These are phyloP conservation scores for Chrysemys picta DNA, from an alignment of 2,113 vertebrate genomes.

Conservation along the genomic window DNA sequence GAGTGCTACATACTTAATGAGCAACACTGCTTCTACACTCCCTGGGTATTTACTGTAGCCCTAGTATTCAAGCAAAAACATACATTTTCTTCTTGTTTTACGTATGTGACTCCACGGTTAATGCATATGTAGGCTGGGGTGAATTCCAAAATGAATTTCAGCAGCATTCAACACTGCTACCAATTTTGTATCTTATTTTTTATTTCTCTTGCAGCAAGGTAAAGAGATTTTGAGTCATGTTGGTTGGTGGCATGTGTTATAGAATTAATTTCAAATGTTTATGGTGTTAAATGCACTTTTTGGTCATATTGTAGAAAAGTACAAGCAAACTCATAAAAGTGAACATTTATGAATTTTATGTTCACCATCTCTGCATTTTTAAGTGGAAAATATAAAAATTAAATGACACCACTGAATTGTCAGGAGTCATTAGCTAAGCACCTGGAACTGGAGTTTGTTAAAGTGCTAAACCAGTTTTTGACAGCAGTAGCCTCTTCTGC, in stretches of 20 bases:
- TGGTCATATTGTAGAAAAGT: neutral
- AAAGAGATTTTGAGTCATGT: neutral
- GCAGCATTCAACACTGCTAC: neutral
- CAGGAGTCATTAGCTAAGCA: neutral
- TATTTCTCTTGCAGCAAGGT: neutral
- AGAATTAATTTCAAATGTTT: neutral
- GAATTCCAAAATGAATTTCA: neutral
- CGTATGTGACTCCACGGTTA: neutral
- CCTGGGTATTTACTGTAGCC: neutral
- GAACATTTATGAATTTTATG: neutral
- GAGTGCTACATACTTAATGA: neutral
- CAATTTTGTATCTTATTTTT: neutral
- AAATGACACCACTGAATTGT: neutral
- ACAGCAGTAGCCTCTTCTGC: neutral
- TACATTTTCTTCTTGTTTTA: neutral
- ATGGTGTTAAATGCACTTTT: neutral
- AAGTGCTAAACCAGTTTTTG: neutral
- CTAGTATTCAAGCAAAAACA: neutral
- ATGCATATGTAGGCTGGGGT: neutral
- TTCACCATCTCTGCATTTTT: neutral
- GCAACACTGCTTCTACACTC: neutral
- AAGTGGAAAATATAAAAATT: neutral
- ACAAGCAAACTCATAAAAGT: neutral
- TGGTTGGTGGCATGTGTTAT: neutral
- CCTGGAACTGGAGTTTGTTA: neutral